phyloP scores from a whole-genome alignment of 2,888 invertebrate genomes.

The Drosophila robusta region DNA sequence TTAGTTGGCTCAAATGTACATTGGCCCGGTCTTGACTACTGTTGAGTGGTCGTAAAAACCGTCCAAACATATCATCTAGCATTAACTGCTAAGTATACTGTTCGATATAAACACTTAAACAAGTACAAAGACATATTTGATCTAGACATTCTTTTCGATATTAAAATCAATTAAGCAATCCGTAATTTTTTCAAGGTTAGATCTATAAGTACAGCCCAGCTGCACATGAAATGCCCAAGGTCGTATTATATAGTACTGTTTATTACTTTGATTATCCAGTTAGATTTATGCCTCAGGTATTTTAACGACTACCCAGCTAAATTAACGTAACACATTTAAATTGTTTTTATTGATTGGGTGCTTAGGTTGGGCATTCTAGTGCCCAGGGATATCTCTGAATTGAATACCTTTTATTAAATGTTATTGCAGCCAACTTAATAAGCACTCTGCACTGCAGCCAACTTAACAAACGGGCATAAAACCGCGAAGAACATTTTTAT shows the following conservation, averaged over 20 bases:
- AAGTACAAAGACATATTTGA: conserved; percentile 39
- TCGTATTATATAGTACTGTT: conserved; percentile 4
- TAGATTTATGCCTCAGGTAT: conserved; percentile 10
- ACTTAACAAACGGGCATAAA: neutral
- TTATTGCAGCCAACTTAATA: conserved; percentile 4
- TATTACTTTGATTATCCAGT: conserved; percentile 26
- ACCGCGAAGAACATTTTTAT: too few relatives aligned
- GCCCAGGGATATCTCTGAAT: neutral
- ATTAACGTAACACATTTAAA: neutral
- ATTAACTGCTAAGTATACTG: conserved; percentile 39
- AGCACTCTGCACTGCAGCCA: neutral
- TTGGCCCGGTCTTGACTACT: conserved; percentile 49
- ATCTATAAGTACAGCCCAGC: conserved; percentile 11
- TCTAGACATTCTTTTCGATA: conserved; percentile 55
- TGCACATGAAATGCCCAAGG: conserved; percentile 31
- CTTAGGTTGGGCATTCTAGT: neutral
- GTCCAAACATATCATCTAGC: conserved; percentile 59
- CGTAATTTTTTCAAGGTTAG: conserved; percentile 56
- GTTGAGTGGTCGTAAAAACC: conserved; percentile 33
- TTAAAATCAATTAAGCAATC: conserved; percentile 63
- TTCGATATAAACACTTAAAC: conserved; percentile 29
- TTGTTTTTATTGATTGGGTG: conserved; percentile 1
- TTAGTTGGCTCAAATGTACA: conserved; percentile 57
- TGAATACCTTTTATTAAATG: neutral
- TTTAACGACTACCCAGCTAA: conserved; percentile 9